Conservation (phyloP, 2,113 vertebrate species). For the Phrynosoma blainvillii region DNA sequence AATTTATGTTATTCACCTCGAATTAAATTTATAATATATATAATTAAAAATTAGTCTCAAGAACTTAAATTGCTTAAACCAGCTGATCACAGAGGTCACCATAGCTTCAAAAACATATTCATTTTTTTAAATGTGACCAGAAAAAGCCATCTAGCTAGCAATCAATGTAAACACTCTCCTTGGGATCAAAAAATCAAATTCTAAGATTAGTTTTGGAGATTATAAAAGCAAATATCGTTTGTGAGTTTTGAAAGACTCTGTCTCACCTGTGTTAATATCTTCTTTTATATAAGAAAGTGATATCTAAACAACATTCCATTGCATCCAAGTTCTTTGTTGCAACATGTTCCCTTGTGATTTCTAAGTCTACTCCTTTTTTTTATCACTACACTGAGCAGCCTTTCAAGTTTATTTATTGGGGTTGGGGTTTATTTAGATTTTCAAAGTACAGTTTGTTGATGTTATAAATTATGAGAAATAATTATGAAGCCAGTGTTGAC, state of each 20-base stretch:
- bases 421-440: not conserved
- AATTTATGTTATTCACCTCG: no score
- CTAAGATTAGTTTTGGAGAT: not conserved
- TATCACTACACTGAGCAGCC: not conserved
- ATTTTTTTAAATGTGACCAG: not conserved
- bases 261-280: constrained; percentile 17
- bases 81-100: no score
- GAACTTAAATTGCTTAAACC: no score
- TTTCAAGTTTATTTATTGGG: not conserved
- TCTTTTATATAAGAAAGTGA: constrained; percentile 2
- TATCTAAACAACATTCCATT: constrained; percentile 36
- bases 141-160: not conserved
- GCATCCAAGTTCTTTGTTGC: constrained; percentile 8
- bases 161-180: not conserved
- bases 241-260: not conserved
- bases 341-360: constrained; percentile 16
- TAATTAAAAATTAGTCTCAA: no score
- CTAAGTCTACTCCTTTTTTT: not conserved
- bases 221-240: not conserved
- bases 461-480: not conserved
- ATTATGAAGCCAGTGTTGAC: not conserved
- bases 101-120: no score
- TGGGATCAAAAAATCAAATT: not conserved
- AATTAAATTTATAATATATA: no score
- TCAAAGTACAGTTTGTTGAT: not conserved